Base-by-base conservation (phyloP, 2,113 vertebrate species). In the Smithornis capensis region DNA sequence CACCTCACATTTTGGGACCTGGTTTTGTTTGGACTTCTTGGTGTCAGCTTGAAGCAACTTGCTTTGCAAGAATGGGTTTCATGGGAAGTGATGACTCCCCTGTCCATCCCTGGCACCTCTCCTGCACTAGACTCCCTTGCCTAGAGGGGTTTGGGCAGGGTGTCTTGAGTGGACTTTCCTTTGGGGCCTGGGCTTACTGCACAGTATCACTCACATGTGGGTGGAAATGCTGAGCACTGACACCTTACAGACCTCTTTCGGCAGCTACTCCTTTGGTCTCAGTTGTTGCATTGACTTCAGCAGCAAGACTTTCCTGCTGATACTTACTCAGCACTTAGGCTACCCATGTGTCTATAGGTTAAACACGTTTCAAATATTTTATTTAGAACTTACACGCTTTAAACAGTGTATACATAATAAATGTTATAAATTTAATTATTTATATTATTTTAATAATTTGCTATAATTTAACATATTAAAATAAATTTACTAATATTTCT, bases 181-280 rank as follows among this genome's bases (percentile, higher is more conserved):
- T 60, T 4, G 0, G 28, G 25, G 38, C 33, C n/a, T 29, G 40
- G 56, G 18, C 23, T 52, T 70, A 42, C 23, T n/a, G 40, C 67
- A 65, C 2, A 0, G 52, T 24, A 15, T 11, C 0, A 0, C 73
- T 67, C 82, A 44, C 37, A 44, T 24, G 42, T 10, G n/a, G 7
- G 7, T 38, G 57, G 53, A 44, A 76, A 37, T 2, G 5, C 82
- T 19, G 49, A 73, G 49, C 63, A 21, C 24, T 21, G 59, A 31
- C 6, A 35, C 10, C 73, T 62, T 35, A 28, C 19, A 17, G 13
- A 52, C 7, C 11, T 52, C 57, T 63, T 35, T 42, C 68, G n/a
- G 28, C 5, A 67, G 47, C 57, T 25, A 6, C n/a, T 47, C 27
- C 27, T 49, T 56, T 0, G 14, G 56, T 70, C 33, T 40, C 5